Evolutionary conservation across 2,888 invertebrate genomes (phyloP).

Genomic region (Druceiella hillmani): DNA sequence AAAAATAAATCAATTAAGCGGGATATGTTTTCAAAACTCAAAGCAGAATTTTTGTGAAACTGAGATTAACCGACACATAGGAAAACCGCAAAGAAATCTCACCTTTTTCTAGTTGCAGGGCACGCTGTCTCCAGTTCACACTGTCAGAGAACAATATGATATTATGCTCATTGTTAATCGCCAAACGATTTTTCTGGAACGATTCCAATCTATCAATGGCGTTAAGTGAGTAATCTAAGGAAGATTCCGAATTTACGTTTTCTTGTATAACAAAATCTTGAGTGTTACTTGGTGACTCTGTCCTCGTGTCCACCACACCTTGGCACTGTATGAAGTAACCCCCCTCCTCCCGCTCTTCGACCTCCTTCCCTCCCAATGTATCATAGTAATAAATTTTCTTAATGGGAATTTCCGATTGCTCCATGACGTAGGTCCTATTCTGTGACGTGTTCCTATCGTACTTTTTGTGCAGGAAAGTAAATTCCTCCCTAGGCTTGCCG

Average conservation of each 20-base stretch:
- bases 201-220: not conserved
- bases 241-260: conserved; percentile 38
- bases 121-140: conserved; percentile 52
- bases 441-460: conserved; percentile 49
- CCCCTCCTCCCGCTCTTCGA: conserved; percentile 25
- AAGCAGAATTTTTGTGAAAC: not conserved
- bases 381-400: conserved; percentile 36
- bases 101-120: conserved; percentile 59
- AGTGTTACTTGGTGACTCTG: conserved; percentile 31
- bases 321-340: conserved; percentile 35
- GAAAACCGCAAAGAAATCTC: not conserved
- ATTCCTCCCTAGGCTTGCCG: conserved; percentile 36
- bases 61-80: not conserved
- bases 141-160: too few relatives aligned
- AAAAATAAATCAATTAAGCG: too few relatives aligned
- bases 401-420: conserved; percentile 39
- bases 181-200: too few relatives aligned
- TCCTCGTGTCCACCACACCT: conserved; percentile 41
- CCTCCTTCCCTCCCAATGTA: conserved; percentile 40
- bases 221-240: conserved; percentile 37
- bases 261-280: conserved; percentile 26
- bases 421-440: conserved; percentile 42
- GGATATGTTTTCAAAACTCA: too few relatives aligned
- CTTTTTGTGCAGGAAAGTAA: conserved; percentile 48
- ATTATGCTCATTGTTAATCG: too few relatives aligned